Percentiles rank a stretch among this genome's conserved stretches.
phyloP scores from a whole-genome alignment of 2,888 invertebrate species.

The Ophioninae sp. region DNA sequence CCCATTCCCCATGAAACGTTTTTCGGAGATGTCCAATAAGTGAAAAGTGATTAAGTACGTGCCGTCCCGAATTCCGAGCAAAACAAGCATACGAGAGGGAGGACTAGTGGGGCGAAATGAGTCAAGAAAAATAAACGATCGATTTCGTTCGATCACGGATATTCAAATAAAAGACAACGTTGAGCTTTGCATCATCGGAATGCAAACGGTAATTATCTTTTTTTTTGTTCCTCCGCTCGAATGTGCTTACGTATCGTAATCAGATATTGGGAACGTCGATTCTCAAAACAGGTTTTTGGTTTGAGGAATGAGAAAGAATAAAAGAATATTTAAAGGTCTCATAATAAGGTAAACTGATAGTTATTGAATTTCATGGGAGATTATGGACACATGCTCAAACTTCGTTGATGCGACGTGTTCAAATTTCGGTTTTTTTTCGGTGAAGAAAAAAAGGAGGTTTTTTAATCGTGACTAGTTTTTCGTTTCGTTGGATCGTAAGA shows the following conservation, averaged over 20 bases:
- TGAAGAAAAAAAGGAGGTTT: background rate
- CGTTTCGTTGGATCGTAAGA: background rate
- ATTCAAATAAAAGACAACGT: background rate
- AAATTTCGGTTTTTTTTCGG: background rate
- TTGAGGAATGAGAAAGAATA: background rate
- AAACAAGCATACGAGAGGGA: background rate
- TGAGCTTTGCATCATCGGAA: background rate
- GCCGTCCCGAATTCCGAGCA: background rate
- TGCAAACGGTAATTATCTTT: background rate
- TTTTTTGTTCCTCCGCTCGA: background rate
- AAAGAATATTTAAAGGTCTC: background rate
- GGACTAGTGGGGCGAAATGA: background rate
- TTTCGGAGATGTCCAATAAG: slow-evolving; percentile 69
- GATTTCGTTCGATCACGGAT: background rate
- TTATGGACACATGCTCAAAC: background rate
- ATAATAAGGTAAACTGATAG: background rate
- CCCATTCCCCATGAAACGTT: slow-evolving; percentile 68
- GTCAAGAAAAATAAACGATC: background rate
- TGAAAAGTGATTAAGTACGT: slow-evolving; percentile 72
- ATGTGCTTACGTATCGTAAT: background rate
- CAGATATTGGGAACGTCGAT: background rate
- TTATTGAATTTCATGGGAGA: background rate
- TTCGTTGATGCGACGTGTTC: background rate
- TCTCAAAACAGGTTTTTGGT: background rate
- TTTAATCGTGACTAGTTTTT: background rate